A percentile compares a stretch with the other conserved stretches of the same genome.
phyloP scores from a whole-genome alignment of 2,113 vertebrate species.

The Bagarius yarrelli region DNA sequence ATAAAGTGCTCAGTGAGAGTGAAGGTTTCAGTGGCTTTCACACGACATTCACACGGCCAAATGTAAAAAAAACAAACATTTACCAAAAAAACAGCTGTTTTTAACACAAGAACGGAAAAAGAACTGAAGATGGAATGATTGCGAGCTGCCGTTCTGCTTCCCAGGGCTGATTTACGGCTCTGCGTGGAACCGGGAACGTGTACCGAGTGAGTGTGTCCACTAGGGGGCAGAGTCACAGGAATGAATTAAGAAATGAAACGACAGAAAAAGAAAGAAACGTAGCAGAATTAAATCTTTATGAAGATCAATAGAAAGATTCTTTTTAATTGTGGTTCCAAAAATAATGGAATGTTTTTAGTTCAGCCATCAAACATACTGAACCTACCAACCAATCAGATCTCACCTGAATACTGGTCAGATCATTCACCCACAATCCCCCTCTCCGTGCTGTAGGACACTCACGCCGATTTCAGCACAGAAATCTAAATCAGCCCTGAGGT shows the following conservation, averaged over 20 bases:
- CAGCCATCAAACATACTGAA: too few species aligned
- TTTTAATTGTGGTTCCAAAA: too few species aligned
- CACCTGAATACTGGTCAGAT: background rate
- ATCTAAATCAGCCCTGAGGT: constrained; percentile 11
- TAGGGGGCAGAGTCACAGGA: background rate
- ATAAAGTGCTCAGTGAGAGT: too few species aligned
- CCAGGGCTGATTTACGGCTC: background rate
- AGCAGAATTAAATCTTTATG: background rate
- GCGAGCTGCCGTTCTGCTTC: background rate
- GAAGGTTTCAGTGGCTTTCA: too few species aligned
- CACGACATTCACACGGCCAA: too few species aligned
- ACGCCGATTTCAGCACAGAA: background rate
- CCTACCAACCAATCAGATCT: background rate
- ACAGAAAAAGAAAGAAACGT: background rate
- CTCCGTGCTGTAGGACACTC: background rate
- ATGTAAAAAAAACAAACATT: background rate
- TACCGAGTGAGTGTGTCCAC: accelerated
- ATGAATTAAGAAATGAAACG: background rate
- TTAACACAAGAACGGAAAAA: background rate
- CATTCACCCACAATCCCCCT: background rate
- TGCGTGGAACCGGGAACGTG: background rate
- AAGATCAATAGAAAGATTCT: too few species aligned
- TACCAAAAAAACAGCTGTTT: background rate
- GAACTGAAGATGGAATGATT: background rate
- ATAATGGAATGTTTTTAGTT: too few species aligned